Conservation (phyloP, 1,140 invertebrate species). For the Philotrypesis tridentata region DNA sequence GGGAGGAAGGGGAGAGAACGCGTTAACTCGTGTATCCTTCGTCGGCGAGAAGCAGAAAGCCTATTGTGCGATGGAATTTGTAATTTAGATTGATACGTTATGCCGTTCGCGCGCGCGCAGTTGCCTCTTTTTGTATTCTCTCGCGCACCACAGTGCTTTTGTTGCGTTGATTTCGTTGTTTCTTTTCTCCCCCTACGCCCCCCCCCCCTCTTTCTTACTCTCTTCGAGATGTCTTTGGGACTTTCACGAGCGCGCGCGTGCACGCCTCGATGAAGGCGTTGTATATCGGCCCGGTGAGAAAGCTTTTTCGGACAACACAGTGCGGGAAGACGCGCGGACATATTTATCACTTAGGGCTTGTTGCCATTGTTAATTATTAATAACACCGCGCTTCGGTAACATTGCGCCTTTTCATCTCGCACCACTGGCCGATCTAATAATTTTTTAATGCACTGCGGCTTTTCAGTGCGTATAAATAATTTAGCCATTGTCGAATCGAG, state of each 20-base stretch:
- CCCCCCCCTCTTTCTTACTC: background rate
- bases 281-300: background rate
- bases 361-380: conserved; percentile 24
- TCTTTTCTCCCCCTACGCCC: background rate
- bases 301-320: background rate
- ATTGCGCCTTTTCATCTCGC: background rate
- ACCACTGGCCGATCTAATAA: no score
- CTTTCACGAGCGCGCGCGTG: conserved; percentile 16
- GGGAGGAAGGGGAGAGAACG: conserved; percentile 21
- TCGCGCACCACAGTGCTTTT: conserved; percentile 18
- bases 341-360: conserved; percentile 42
- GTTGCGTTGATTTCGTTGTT: conserved; percentile 1
- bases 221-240: conserved; percentile 19
- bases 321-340: background rate
- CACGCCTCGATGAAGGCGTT: background rate
- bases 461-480: no score
- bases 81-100: conserved; percentile 70
- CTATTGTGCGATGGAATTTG: conserved; percentile 69
- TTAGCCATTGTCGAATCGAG: no score
- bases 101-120: background rate
- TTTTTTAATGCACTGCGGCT: background rate
- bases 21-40: conserved; percentile 49
- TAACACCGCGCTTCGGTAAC: background rate
- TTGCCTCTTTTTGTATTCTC: conserved; percentile 47
- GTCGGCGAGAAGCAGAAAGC: conserved; percentile 8